A percentile compares a stretch with the other conserved stretches of the same genome.
Conservation (phyloP, 1,140 invertebrate species). For the Drosophila kanapiae region DNA sequence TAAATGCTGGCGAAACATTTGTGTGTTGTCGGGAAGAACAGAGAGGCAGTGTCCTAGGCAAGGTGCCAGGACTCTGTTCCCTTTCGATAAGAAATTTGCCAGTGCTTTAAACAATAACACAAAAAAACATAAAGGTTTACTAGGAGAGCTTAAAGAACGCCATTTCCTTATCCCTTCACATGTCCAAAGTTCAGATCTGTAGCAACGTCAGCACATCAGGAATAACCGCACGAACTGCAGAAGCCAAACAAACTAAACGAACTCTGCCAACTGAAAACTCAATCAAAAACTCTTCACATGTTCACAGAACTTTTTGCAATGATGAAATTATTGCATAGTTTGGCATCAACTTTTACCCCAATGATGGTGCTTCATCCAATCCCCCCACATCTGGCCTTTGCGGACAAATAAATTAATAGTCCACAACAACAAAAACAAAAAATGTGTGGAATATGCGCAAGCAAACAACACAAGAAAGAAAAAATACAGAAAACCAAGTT, state of each 20-base stretch:
- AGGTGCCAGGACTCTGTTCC: neutral
- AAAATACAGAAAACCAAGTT: constrained; percentile 11
- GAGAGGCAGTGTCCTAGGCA: neutral
- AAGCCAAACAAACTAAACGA: constrained; percentile 39
- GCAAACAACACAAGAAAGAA: constrained; percentile 6
- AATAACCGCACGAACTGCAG: constrained; percentile 7
- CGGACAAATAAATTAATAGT: constrained; percentile 40
- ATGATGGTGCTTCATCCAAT: neutral
- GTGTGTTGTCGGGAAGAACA: neutral
- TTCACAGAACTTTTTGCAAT: constrained; percentile 61
- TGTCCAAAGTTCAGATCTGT: constrained; percentile 16
- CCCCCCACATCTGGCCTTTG: neutral
- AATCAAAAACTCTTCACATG: constrained; percentile 77
- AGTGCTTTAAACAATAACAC: neutral
- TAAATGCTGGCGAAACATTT: constrained; percentile 25
- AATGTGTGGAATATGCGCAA: constrained; percentile 4
- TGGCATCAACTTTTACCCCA: constrained; percentile 32
- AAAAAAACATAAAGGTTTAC: neutral
- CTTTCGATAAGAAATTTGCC: neutral
- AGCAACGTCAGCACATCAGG: constrained; percentile 23
- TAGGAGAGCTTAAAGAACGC: neutral
- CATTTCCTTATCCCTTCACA: too few relatives aligned
- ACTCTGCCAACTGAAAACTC: constrained; percentile 59
- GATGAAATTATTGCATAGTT: constrained; percentile 72
- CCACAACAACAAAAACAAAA: constrained; percentile 3